Evolutionary conservation across 2,888 invertebrate genomes (phyloP).

Genomic region (Oligia strigilis): DNA sequence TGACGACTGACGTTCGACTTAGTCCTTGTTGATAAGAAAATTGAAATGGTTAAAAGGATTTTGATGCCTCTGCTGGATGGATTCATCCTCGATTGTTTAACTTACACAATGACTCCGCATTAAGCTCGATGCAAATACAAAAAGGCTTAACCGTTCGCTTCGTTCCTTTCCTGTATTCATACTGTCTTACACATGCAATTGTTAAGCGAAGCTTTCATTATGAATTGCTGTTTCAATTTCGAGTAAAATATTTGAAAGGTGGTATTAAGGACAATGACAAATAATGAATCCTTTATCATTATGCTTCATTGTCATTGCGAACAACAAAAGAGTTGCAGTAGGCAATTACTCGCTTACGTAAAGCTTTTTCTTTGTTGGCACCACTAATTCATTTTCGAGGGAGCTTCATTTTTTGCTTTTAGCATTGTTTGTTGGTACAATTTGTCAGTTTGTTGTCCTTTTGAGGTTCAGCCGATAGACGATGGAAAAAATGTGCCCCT

Average conservation of each 20-base stretch:
- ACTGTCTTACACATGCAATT: slow-evolving; percentile 68
- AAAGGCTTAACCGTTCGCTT: slow-evolving; percentile 44
- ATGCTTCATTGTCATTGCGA: slow-evolving; percentile 65
- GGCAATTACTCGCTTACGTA: slow-evolving; percentile 76
- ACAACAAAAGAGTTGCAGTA: slow-evolving; percentile 74
- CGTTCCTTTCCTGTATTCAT: slow-evolving; percentile 53
- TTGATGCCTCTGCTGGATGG: slow-evolving; percentile 60
- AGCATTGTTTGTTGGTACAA: slow-evolving; percentile 85
- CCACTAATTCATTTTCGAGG: slow-evolving; percentile 74
- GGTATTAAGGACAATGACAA: slow-evolving; percentile 65
- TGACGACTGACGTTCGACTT: slow-evolving; percentile 80
- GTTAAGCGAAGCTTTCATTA: slow-evolving; percentile 62
- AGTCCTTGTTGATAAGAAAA: slow-evolving; percentile 74
- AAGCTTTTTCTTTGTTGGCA: slow-evolving; percentile 76
- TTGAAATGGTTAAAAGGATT: slow-evolving; percentile 76
- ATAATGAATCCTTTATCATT: slow-evolving; percentile 68
- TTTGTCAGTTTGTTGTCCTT: slow-evolving; percentile 88
- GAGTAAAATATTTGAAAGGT: slow-evolving; percentile 71
- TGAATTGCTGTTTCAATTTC: slow-evolving; percentile 64
- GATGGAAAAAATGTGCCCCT: slow-evolving; percentile 80
- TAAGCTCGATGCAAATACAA: slow-evolving; percentile 48
- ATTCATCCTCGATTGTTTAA: slow-evolving; percentile 62
- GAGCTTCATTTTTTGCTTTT: slow-evolving; percentile 72
- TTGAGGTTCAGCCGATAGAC: slow-evolving; percentile 82
- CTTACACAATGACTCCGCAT: slow-evolving; percentile 59